These are phyloP conservation scores for Pseudocheirus occidentalis DNA, from an alignment of 2,797 vertebrate species.

Conservation along the genomic window DNA sequence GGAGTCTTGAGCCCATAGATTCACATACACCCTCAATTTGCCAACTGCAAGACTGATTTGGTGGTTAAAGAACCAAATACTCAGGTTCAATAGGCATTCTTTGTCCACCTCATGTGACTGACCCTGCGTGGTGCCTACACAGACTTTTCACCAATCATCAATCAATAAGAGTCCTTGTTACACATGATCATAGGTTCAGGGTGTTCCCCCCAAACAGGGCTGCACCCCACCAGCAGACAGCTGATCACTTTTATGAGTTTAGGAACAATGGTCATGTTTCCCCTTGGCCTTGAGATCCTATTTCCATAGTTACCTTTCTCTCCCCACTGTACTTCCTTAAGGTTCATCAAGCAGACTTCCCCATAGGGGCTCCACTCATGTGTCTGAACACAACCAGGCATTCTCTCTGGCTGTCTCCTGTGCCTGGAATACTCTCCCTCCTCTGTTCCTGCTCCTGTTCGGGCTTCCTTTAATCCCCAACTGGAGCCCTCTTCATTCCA, in stretches of 20 bases:
- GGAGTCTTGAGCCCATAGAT: neutral
- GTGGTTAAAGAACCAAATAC: neutral
- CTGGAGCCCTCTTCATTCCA: neutral
- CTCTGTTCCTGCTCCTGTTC: neutral
- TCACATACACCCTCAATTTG: neutral
- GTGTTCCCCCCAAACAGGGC: neutral
- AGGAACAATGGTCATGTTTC: neutral
- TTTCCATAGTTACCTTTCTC: neutral
- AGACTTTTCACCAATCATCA: neutral
- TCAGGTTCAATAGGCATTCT: neutral
- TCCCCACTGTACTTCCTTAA: neutral
- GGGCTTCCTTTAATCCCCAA: too few relatives aligned
- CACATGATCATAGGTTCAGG: neutral
- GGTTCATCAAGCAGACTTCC: neutral
- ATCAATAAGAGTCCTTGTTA: neutral
- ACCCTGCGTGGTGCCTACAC: neutral
- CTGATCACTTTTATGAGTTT: neutral
- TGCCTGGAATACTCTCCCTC: neutral
- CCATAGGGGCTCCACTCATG: neutral
- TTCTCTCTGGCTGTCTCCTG: neutral
- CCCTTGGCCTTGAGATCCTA: neutral
- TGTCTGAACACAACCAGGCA: neutral
- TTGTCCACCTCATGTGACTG: neutral
- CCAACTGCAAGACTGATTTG: neutral
- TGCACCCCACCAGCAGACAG: neutral